Base-by-base conservation (phyloP, 2,113 vertebrate genomes). In the Bettongia penicillata region DNA sequence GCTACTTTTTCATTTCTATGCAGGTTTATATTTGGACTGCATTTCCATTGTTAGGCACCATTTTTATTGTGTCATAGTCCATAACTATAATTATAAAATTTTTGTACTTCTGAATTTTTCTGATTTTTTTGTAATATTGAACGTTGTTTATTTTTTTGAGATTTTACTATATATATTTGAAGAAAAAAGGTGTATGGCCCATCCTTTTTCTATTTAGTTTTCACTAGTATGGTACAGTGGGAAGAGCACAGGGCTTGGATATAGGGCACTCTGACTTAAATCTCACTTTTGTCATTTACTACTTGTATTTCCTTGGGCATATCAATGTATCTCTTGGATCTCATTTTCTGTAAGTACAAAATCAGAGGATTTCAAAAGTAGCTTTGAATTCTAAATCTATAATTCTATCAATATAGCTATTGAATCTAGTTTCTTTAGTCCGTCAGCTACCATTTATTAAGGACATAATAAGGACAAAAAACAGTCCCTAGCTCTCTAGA, bases 361-460 rank as follows among this genome's bases (percentile, higher is more conserved):
- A 61, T 61, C 28, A 61, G 12, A 61, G 31, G 57, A 37, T 3
- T 14, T 31, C 6, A 31, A 61, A 61, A 61, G 57, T 61, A 11
- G 28, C 28, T 61, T 61, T 61, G 26, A 68, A 11, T 68, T 37
- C 57, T 37, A 14, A 37, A 68, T 68, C 31, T 68, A 68, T 68
- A 68, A 68, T 37, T 11, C 12, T 31, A 68, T 68, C 57, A 37
- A 37, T 68, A 37, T 68, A 37, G 57, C 31, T 68, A 68, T 68
- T 68, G 28, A 37, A 68, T 68, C 31, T 93, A 48, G 43, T 94
- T 90, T 93, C 25, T 96, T 95, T n/a, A 12, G 53, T 93, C 52
- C 53, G 31, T 89, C 57, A 68, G 5, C 24, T 31, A 92, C 84
- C 95, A 55, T 24, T 91, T 52, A 90, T 43, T 68, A 49, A 97